These are phyloP conservation scores for Panonychus citri DNA, from an alignment of 1,140 invertebrate species.

Conservation along the genomic window DNA sequence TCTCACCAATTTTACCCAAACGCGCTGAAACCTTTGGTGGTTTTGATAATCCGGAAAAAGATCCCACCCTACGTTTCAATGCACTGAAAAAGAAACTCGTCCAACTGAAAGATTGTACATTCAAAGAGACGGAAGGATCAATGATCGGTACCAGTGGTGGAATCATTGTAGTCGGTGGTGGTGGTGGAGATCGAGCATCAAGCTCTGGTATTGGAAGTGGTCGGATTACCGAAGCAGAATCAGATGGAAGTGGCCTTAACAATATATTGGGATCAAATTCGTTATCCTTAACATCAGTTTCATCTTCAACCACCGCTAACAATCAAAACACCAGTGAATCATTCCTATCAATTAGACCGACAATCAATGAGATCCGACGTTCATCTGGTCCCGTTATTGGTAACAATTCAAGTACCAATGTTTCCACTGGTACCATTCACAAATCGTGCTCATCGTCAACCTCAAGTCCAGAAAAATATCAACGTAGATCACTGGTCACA, in stretches of 20 bases:
- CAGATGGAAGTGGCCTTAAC: neutral
- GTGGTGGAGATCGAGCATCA: conserved; percentile 24
- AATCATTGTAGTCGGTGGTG: no score
- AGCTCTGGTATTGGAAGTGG: neutral
- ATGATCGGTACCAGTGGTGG: conserved; percentile 27
- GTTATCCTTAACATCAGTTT: neutral
- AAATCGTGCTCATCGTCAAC: neutral
- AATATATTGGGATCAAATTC: no score
- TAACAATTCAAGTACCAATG: no score
- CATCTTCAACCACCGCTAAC: neutral
- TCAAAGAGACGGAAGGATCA: conserved; percentile 1
- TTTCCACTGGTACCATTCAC: no score
- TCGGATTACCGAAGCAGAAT: neutral
- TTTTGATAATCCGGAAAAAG: conserved; percentile 35
- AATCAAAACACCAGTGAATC: neutral
- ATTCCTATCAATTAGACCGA: neutral
- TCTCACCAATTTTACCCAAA: conserved; percentile 57
- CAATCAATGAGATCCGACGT: neutral
- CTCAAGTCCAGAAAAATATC: neutral
- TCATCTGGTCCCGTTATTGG: neutral
- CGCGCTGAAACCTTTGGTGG: conserved; percentile 83
- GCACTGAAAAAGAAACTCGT: conserved; percentile 7
- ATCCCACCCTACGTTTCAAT: neutral
- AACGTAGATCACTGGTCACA: neutral
- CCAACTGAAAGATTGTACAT: conserved; percentile 12